phyloP scores from a whole-genome alignment of 2,888 invertebrate genomes.

The Bembecia ichneumoniformis region DNA sequence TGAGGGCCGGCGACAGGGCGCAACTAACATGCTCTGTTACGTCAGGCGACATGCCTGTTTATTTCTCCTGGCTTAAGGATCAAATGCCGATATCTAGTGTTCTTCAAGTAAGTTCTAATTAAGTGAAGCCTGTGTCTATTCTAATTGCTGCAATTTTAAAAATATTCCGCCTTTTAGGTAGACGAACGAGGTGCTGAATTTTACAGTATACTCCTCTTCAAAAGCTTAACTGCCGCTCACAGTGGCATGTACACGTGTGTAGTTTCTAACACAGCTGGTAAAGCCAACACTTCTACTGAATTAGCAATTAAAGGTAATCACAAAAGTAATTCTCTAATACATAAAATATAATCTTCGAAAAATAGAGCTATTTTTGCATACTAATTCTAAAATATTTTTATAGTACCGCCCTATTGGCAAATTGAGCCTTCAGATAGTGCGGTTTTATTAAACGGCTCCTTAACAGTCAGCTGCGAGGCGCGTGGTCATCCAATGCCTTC shows the following conservation, averaged over 20 bases:
- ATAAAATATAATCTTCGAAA: not conserved
- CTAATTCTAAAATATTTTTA: constrained; percentile 9
- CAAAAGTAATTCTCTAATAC: not conserved
- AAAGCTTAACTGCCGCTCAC: constrained; percentile 78
- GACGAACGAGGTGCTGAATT: constrained; percentile 80
- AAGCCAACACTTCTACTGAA: constrained; percentile 78
- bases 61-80: constrained; percentile 77
- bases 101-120: constrained; percentile 64
- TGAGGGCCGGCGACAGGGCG: constrained; percentile 83
- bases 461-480: constrained; percentile 83
- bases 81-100: constrained; percentile 74
- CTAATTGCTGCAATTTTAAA: not conserved
- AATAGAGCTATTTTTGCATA: not conserved
- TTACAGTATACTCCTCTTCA: constrained; percentile 80
- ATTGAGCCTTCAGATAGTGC: constrained; percentile 81
- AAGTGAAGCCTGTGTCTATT: not conserved
- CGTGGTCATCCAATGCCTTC: constrained; percentile 84
- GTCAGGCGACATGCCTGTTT: constrained; percentile 78
- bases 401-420: constrained; percentile 86
- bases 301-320: constrained; percentile 78
- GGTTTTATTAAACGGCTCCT: constrained; percentile 79
- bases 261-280: constrained; percentile 81
- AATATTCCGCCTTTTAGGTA: constrained; percentile 44
- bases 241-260: constrained; percentile 81
- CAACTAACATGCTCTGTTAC: constrained; percentile 89